These are phyloP conservation scores for Stomorhina lunata DNA, from an alignment of 2,888 invertebrate species.

Conservation along the genomic window DNA sequence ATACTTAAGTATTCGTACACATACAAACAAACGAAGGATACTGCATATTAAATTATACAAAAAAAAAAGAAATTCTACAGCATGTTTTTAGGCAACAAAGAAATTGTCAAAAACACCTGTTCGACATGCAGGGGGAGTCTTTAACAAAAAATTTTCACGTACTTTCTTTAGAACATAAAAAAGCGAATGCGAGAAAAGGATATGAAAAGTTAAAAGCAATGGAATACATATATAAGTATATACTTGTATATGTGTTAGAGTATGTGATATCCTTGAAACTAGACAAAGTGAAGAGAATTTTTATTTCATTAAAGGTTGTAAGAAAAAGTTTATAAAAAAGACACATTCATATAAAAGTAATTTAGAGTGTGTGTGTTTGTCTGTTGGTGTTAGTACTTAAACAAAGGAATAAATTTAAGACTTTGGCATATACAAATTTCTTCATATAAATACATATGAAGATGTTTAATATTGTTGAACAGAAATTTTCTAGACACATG, in stretches of 20 bases:
- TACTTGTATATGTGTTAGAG: neutral
- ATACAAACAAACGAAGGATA: no score
- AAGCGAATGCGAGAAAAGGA: neutral
- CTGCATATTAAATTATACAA: neutral
- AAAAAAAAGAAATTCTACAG: neutral
- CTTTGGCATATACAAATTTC: no score
- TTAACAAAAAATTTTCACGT: slow-evolving; percentile 9
- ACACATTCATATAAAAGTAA: neutral
- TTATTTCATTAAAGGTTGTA: neutral
- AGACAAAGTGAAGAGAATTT: neutral
- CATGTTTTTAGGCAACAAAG: neutral
- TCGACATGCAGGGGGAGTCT: neutral
- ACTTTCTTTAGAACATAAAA: neutral
- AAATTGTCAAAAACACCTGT: slow-evolving; percentile 37
- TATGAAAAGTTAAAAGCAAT: neutral
- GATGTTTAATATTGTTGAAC: no score
- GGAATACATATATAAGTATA: neutral
- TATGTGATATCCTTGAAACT: no score
- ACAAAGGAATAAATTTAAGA: no score
- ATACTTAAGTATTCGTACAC: no score
- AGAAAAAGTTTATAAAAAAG: neutral
- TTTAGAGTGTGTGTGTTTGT: no score
- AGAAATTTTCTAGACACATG: no score
- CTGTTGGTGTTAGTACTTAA: no score
- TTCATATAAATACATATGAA: no score